These are phyloP conservation scores for Tenthredo notha DNA, from an alignment of 2,888 invertebrate genomes.

Conservation along the genomic window DNA sequence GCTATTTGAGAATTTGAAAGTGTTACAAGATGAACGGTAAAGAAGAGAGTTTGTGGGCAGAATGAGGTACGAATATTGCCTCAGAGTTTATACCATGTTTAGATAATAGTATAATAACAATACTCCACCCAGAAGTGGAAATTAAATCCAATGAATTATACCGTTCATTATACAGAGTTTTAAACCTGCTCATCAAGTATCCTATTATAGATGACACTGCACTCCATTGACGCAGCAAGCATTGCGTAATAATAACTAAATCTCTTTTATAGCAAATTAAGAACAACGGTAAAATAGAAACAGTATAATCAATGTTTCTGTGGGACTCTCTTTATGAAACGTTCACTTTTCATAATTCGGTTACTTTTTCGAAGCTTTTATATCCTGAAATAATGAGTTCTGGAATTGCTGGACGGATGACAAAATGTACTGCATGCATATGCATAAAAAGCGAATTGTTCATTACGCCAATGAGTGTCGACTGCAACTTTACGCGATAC, in stretches of 20 bases:
- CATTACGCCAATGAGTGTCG: conserved; percentile 35
- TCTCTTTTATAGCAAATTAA: background rate
- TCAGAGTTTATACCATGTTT: background rate
- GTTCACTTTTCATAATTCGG: background rate
- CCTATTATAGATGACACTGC: conserved; percentile 68
- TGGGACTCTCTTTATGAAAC: background rate
- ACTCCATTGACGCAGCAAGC: conserved; percentile 64
- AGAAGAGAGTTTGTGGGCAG: conserved; percentile 15
- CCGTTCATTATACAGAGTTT: background rate
- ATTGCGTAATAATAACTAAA: background rate
- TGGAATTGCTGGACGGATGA: background rate
- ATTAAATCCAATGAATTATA: conserved; percentile 2
- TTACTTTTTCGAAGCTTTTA: background rate
- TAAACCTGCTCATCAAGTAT: conserved; percentile 59
- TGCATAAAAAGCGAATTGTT: conserved; percentile 20
- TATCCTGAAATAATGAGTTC: background rate
- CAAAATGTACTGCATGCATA: conserved; percentile 28
- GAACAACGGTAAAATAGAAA: background rate
- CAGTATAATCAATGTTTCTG: background rate
- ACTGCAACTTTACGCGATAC: conserved; percentile 46
- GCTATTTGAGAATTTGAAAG: conserved; percentile 5
- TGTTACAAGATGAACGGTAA: conserved; percentile 33
- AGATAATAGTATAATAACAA: conserved; percentile 33
- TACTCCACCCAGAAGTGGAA: conserved; percentile 9
- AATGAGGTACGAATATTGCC: conserved; percentile 23